Percentiles rank a stretch among this genome's conserved stretches.
Conservation (phyloP, 2,113 vertebrate species). For the Anthoscopus minutus region DNA sequence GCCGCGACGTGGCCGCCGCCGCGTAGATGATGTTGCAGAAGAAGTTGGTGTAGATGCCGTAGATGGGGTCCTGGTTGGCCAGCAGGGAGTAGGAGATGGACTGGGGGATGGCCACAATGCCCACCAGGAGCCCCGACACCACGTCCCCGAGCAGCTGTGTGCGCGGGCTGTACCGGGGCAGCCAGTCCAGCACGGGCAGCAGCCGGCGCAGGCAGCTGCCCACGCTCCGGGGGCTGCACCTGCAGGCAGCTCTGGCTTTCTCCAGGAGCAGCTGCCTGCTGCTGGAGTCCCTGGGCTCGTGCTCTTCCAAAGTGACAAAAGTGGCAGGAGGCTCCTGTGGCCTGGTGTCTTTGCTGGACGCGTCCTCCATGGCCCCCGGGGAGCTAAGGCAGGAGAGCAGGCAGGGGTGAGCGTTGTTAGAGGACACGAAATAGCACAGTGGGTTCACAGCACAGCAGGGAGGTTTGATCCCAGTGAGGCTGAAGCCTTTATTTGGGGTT, state of each 20-base stretch:
- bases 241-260: background rate
- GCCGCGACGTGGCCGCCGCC: conserved; percentile 32
- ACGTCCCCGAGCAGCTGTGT: conserved; percentile 39
- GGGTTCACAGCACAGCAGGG: too few species aligned
- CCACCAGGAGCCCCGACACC: conserved; percentile 62
- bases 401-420: too few species aligned
- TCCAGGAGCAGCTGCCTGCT: background rate
- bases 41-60: conserved; percentile 68
- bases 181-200: conserved; percentile 55
- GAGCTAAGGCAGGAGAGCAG: background rate
- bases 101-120: conserved; percentile 61
- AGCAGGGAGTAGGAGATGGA: conserved; percentile 65
- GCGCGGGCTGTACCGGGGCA: conserved; percentile 23
- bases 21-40: conserved; percentile 64
- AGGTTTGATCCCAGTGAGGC: too few species aligned
- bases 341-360: background rate
- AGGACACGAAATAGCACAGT: too few species aligned
- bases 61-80: conserved; percentile 65
- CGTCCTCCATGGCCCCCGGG: background rate
- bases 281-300: background rate
- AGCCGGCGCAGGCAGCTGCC: background rate
- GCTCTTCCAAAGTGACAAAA: conserved; percentile 28
- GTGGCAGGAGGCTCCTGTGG: background rate
- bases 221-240: background rate
- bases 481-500: too few species aligned